Conservation (phyloP, 92 coral and sea anemone species). For the Epizoanthus rinbou region DNA sequence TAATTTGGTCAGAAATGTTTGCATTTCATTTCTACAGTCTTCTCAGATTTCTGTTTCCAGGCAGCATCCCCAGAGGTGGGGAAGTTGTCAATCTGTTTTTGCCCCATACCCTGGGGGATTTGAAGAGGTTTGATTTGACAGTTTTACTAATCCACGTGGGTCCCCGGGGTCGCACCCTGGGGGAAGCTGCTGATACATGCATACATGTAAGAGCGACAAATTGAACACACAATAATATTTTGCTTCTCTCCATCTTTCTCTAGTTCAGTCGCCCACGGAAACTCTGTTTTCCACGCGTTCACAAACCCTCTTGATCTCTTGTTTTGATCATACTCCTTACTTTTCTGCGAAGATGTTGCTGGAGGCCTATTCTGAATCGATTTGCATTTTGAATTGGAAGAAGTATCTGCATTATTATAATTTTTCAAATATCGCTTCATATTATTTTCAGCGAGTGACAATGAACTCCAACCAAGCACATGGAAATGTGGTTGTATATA, state of each 20-base stretch:
- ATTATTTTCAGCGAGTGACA: slow-evolving; percentile 25
- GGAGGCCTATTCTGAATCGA: slow-evolving; percentile 24
- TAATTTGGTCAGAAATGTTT: too few relatives aligned
- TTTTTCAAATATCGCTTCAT: slow-evolving; percentile 41
- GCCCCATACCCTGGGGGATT: too few relatives aligned
- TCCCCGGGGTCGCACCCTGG: too few relatives aligned
- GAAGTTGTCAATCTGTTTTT: too few relatives aligned
- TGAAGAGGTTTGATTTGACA: too few relatives aligned
- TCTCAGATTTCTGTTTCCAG: too few relatives aligned
- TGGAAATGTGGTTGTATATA: slow-evolving; percentile 18
- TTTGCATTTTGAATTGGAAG: slow-evolving; percentile 22
- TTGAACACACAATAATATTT: slow-evolving; percentile 35
- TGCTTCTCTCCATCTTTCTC: slow-evolving; percentile 23
- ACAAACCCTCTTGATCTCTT: slow-evolving; percentile 50
- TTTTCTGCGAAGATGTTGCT: slow-evolving; percentile 44
- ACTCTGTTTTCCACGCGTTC: slow-evolving; percentile 46
- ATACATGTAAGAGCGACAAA: slow-evolving; percentile 27
- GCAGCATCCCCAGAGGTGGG: too few relatives aligned
- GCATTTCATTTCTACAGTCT: too few relatives aligned
- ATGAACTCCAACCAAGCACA: background rate
- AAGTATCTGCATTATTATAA: slow-evolving; percentile 14
- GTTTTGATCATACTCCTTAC: slow-evolving; percentile 45
- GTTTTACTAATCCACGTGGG: too few relatives aligned
- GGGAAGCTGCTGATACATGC: too few relatives aligned
- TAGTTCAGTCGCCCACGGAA: slow-evolving; percentile 48